Conservation (phyloP, 2,113 vertebrate genomes). For the Pomatostomus ruficeps region DNA sequence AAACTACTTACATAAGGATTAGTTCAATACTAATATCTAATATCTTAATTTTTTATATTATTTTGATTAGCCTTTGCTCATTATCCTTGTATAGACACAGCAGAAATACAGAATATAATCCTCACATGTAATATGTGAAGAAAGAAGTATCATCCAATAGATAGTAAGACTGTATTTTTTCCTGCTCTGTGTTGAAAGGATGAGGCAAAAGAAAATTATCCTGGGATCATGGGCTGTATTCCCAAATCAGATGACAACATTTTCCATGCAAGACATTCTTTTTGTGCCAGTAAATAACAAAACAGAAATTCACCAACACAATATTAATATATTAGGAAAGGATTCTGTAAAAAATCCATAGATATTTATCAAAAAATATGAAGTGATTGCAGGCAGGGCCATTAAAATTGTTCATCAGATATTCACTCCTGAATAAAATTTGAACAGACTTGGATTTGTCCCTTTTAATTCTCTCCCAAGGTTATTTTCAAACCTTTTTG, state of each 20-base stretch:
- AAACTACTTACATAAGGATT: background rate
- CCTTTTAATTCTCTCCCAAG: background rate
- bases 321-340: background rate
- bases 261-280: background rate
- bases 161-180: background rate
- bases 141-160: background rate
- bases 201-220: background rate
- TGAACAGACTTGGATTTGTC: background rate
- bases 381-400: background rate
- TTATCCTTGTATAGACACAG: background rate
- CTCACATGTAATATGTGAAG: background rate
- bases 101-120: background rate
- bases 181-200: background rate
- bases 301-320: background rate
- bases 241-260: background rate
- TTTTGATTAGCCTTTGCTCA: background rate
- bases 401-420: background rate
- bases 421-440: background rate
- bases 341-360: background rate
- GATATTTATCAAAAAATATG: background rate
- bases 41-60: background rate
- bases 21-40: background rate
- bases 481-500: background rate
- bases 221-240: background rate
- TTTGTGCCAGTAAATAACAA: background rate